These are phyloP conservation scores for Xestia c-nigrum DNA, from an alignment of 2,888 invertebrate species.

Conservation along the genomic window DNA sequence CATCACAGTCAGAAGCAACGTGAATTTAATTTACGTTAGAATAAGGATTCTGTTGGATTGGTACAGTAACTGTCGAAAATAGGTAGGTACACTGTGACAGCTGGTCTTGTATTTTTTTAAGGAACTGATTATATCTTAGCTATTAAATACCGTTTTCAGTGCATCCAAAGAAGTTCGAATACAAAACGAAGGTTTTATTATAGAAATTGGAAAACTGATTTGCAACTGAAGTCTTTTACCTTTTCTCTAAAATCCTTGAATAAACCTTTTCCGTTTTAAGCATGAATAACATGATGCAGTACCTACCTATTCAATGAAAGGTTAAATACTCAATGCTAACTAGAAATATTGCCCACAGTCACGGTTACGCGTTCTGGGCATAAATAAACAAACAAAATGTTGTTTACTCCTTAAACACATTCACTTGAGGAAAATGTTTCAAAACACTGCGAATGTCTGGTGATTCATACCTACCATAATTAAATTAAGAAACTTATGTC, in stretches of 20 bases:
- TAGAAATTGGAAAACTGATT: background rate
- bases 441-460: background rate
- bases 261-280: background rate
- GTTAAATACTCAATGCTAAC: slow-evolving; percentile 42
- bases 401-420: background rate
- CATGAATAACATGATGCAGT: background rate
- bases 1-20: background rate
- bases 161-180: background rate
- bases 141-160: too few species aligned
- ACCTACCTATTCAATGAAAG: slow-evolving; percentile 13
- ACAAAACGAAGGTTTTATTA: background rate
- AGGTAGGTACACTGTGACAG: background rate
- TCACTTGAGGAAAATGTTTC: slow-evolving; percentile 3
- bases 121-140: background rate
- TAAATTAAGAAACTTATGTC: background rate
- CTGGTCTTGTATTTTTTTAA: background rate
- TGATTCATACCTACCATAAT: background rate
- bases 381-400: background rate
- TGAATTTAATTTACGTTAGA: background rate
- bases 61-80: background rate
- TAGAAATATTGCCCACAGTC: slow-evolving; percentile 22
- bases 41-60: background rate
- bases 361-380: background rate
- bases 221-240: too few species aligned
- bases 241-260: background rate